A percentile compares a stretch with the other conserved stretches of the same genome.
Conservation (phyloP, 2,113 vertebrate genomes). For the Pteropus alecto region DNA sequence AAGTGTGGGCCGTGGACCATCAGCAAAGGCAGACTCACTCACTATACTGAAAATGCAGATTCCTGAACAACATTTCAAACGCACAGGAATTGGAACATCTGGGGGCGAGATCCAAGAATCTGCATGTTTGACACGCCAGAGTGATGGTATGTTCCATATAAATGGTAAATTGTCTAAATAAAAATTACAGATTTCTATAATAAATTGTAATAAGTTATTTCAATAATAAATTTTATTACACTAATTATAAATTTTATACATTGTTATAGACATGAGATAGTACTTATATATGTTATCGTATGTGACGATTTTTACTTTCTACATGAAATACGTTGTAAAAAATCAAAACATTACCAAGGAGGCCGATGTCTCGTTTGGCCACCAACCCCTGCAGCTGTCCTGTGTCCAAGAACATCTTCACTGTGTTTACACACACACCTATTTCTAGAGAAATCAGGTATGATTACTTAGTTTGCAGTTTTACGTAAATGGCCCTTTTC, state of each 20-base stretch:
- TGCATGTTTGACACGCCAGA: not conserved
- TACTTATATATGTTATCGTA: not conserved
- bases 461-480: not conserved
- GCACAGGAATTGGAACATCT: not conserved
- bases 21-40: not conserved
- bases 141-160: not conserved
- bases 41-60: not conserved
- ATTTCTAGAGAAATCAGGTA: not conserved
- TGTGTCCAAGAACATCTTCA: not conserved
- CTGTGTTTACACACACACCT: not conserved
- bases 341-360: not conserved
- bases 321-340: not conserved
- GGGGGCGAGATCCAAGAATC: not conserved
- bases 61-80: not conserved
- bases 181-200: not conserved
- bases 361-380: not conserved
- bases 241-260: not conserved
- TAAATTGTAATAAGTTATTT: not conserved
- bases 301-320: not conserved
- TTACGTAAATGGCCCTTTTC: not conserved
- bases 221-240: not conserved
- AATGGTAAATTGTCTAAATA: not conserved
- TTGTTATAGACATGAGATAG: not conserved
- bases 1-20: not conserved
- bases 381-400: not conserved